phyloP scores from a whole-genome alignment of 2,113 vertebrate species.

The Machaerirhynchus nigripectus region DNA sequence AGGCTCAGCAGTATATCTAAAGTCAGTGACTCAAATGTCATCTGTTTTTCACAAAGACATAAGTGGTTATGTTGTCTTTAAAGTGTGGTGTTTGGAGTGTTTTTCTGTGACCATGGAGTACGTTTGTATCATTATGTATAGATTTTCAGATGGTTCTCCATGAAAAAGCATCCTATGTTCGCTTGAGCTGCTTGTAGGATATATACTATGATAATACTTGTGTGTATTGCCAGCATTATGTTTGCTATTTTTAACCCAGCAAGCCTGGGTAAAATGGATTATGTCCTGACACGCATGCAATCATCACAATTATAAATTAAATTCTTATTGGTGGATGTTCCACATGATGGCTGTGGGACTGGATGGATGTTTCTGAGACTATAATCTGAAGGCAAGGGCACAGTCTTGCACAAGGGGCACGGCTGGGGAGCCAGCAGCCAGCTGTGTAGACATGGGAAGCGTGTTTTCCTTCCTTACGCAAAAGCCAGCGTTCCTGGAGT shows the following conservation, averaged over 20 bases:
- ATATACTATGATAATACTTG: rapidly evolving
- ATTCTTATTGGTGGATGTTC: not conserved
- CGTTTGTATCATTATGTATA: not conserved
- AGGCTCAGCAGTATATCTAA: not conserved
- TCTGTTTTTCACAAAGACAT: not conserved
- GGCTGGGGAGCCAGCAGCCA: not conserved
- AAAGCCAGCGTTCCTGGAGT: not conserved
- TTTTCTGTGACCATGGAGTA: not conserved
- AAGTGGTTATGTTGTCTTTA: not conserved
- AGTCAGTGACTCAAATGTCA: conserved; percentile 26
- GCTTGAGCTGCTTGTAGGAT: not conserved
- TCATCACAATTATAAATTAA: not conserved
- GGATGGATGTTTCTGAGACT: not conserved
- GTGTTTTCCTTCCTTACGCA: not conserved
- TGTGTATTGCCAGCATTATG: not conserved
- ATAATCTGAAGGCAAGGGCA: not conserved
- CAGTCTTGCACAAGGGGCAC: not conserved
- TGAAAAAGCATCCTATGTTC: not conserved
- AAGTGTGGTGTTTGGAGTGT: not conserved
- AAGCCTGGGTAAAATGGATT: not conserved
- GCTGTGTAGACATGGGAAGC: not conserved
- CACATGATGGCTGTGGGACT: not conserved
- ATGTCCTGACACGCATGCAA: not conserved
- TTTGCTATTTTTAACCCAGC: not conserved
- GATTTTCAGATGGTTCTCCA: not conserved